A percentile compares a stretch with the other conserved stretches of the same genome.
Evolutionary conservation across 30 jellyfish, hydroid and myxozoan species (phyloP).

Genomic region (Sanderia malayensis): DNA sequence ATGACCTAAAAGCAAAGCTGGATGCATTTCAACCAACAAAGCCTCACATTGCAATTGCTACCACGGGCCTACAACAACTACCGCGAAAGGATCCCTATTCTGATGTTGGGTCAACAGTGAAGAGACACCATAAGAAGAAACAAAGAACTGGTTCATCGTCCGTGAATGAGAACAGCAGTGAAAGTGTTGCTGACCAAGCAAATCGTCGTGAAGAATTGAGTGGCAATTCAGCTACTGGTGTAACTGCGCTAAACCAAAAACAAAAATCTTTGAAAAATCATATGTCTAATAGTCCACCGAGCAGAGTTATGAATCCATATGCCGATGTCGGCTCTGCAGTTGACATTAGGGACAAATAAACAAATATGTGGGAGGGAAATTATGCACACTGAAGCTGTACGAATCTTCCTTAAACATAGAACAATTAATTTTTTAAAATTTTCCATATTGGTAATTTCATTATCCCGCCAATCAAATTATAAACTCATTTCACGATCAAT

Average conservation of each 20-base stretch:
- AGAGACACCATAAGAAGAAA: slow-evolving; percentile 11
- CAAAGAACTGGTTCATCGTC: slow-evolving; percentile 29
- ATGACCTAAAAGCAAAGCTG: neutral
- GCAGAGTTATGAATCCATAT: slow-evolving; percentile 52
- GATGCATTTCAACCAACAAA: neutral
- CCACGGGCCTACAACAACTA: neutral
- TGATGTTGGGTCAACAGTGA: slow-evolving; percentile 45
- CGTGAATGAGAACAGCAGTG: too few relatives aligned
- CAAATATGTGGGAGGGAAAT: too few relatives aligned
- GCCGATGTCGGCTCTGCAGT: slow-evolving; percentile 78
- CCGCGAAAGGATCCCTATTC: slow-evolving; percentile 45
- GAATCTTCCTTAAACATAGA: too few relatives aligned
- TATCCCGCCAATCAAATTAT: too few relatives aligned
- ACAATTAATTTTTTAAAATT: too few relatives aligned
- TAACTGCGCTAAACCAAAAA: slow-evolving; percentile 1
- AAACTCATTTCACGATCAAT: too few relatives aligned
- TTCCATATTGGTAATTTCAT: too few relatives aligned
- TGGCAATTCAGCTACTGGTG: slow-evolving; percentile 40
- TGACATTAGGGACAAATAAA: slow-evolving; percentile 25
- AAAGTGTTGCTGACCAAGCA: slow-evolving; percentile 8
- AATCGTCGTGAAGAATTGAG: slow-evolving; percentile 3
- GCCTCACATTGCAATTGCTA: slow-evolving; percentile 2
- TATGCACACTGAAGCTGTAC: too few relatives aligned
- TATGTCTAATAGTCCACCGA: neutral
- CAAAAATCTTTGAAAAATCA: neutral